A percentile compares a stretch with the other conserved stretches of the same genome.
Evolutionary conservation across 2,888 invertebrate genomes (phyloP).

Genomic region (Melinaea menophilus): DNA sequence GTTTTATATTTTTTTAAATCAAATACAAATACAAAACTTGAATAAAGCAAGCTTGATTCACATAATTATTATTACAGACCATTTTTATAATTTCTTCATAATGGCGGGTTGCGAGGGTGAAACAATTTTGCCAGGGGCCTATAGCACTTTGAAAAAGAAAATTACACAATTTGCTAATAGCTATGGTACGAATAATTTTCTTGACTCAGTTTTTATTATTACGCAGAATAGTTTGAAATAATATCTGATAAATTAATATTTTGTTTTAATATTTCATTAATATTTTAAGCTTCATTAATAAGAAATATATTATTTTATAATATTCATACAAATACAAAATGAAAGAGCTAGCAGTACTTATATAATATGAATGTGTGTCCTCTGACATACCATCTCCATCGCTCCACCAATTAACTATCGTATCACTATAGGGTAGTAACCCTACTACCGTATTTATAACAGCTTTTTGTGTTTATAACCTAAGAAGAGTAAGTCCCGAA

Average conservation of each 20-base stretch:
- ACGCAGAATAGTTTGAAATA: neutral
- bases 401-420: no score
- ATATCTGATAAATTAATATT: neutral
- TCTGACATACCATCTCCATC: no score
- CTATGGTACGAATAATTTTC: conserved; percentile 61
- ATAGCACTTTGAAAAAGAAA: conserved; percentile 71
- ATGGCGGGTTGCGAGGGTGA: conserved; percentile 63
- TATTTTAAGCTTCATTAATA: neutral
- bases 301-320: no score
- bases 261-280: neutral
- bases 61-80: conserved; percentile 37
- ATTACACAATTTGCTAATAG: conserved; percentile 75
- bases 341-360: no score
- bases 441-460: no score
- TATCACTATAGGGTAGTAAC: no score
- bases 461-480: no score
- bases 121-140: conserved; percentile 67
- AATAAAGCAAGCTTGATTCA: conserved; percentile 28
- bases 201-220: conserved; percentile 53
- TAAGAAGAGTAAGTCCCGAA: no score
- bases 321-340: no score
- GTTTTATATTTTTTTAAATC: neutral
- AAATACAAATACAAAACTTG: conserved; percentile 17
- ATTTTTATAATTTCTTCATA: conserved; percentile 67
- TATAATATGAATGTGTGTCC: no score